These are phyloP conservation scores for Cosmorhoe ocellata DNA, from an alignment of 2,888 invertebrate genomes.

Conservation along the genomic window DNA sequence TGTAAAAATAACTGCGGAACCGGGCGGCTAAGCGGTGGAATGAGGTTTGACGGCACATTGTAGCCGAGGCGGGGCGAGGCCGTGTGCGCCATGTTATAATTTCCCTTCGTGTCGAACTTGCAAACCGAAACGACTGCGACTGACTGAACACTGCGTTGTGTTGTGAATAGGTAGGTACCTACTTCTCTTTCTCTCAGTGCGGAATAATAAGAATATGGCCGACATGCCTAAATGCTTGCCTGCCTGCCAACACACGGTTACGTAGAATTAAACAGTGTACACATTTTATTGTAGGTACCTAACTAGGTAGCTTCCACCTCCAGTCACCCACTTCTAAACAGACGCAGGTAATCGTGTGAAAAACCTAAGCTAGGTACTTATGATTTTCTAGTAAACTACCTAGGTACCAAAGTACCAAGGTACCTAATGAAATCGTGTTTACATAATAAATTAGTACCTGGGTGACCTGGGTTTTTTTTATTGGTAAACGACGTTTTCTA, in stretches of 20 bases:
- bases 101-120: conserved; percentile 80
- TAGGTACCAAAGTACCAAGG: too few relatives aligned
- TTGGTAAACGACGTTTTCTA: too few relatives aligned
- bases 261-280: neutral
- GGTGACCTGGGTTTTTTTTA: too few relatives aligned
- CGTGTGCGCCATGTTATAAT: conserved; percentile 81
- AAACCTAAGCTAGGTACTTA: too few relatives aligned
- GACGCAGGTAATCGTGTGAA: too few relatives aligned
- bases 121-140: conserved; percentile 53
- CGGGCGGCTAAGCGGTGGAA: conserved; percentile 80
- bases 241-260: neutral
- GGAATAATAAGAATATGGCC: conserved; percentile 52
- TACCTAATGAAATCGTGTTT: too few relatives aligned
- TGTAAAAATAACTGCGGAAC: conserved; percentile 83
- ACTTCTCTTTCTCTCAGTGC: conserved; percentile 74
- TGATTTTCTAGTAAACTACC: too few relatives aligned
- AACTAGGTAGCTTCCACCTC: too few relatives aligned
- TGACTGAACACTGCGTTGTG: conserved; percentile 69
- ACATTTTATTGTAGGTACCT: too few relatives aligned
- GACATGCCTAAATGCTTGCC: conserved; percentile 22
- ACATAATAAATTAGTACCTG: too few relatives aligned
- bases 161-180: too few relatives aligned
- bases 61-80: conserved; percentile 80
- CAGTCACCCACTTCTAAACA: too few relatives aligned
- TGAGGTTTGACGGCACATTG: conserved; percentile 82